Percentiles rank a stretch among this genome's conserved stretches.
phyloP scores from a whole-genome alignment of 2,888 invertebrate species.

The Actias luna region DNA sequence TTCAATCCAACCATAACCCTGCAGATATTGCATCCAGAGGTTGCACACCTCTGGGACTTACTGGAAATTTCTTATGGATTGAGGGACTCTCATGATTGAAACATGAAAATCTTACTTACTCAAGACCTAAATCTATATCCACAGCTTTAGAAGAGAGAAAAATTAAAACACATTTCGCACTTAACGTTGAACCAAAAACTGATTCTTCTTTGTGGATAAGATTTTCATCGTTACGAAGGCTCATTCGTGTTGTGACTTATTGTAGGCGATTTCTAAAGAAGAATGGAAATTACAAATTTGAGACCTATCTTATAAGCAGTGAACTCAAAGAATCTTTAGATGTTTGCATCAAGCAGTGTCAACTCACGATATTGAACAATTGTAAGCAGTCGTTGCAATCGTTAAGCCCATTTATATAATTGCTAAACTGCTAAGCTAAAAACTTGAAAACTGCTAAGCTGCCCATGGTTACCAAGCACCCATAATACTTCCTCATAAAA shows the following conservation, averaged over 20 bases:
- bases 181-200: neutral
- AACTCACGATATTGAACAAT: neutral
- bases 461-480: no score
- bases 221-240: neutral
- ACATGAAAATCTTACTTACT: neutral
- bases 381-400: neutral
- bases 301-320: neutral
- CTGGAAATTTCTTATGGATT: neutral
- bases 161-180: neutral
- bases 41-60: neutral
- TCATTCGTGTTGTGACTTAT: neutral
- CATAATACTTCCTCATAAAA: no score
- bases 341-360: neutral
- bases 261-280: neutral
- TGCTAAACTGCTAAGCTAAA: no score
- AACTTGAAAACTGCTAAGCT: no score
- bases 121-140: no score
- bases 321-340: neutral
- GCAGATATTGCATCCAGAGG: conserved; percentile 1
- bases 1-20: neutral
- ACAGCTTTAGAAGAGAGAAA: no score
- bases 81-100: neutral
- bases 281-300: neutral
- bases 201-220: neutral
- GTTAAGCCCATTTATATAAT: neutral